Evolutionary conservation across 2,888 invertebrate genomes (phyloP), one percentile per base, ranked within the genome.

Genomic region (Clitarchus hookeri): DNA sequence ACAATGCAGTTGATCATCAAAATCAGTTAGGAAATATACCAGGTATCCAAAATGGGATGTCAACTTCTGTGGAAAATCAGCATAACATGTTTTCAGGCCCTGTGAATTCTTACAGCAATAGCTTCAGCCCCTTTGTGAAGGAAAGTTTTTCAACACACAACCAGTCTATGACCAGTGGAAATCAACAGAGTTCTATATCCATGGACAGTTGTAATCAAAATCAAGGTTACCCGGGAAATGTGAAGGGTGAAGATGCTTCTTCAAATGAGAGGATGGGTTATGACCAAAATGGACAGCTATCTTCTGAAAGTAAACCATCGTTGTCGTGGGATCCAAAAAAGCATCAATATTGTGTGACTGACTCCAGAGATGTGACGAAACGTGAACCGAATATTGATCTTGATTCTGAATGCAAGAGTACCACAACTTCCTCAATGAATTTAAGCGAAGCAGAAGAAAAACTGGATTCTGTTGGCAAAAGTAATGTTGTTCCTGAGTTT

Each of bases 21-120:
- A 84, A 25, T 54, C 79, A 65, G 36, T n/a, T 86, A 44, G 84
- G 84, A 48, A 44, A 16, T 26, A 19, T 53, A 26, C 65, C 12
- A 83, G 83, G 19, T 44, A 44, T 9, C n/a, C 65, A 65, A 23
- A 65, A 65, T 65, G 65, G 48, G 11, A 48, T 65, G 0, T 65
- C 65, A n/a, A 65, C 65, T 65, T 65, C 65, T 23, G 65, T 65
- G 8, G 65, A 65, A 65, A 65, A 65, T 65, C 65, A 65, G 65
- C 19, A 65, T 65, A 65, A 65, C 23, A 19, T 65, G 65, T 65
- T 16, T 65, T 11, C 65, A 65, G 65, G 65, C 8, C 16, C 65
- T n/a, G n/a, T 65, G 65, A 65, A 65, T 65, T 65, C 65, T 65
- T 65, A n/a, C n/a, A 65, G 23, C 65, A 65, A 16, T 19, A 65